These are phyloP conservation scores for Lasioglossum lativentre DNA, from an alignment of 2,888 invertebrate genomes.

Conservation along the genomic window DNA sequence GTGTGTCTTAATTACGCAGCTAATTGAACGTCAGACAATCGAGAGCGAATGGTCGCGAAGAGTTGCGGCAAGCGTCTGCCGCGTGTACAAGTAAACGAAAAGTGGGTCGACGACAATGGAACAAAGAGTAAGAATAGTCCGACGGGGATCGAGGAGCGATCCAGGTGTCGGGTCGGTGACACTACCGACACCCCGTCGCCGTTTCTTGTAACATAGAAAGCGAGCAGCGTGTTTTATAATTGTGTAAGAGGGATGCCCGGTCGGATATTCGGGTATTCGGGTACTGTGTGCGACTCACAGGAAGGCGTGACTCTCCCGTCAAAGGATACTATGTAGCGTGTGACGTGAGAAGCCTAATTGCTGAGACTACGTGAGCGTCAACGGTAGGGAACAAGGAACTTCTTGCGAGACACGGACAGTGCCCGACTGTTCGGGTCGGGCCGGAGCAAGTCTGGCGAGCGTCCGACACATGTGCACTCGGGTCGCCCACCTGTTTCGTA, in stretches of 20 bases:
- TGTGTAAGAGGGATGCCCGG: not conserved
- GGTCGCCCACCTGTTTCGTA: too few relatives aligned
- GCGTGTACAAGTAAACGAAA: not conserved
- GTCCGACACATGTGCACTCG: too few relatives aligned
- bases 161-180: not conserved
- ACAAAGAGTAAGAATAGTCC: not conserved
- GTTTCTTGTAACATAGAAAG: constrained; percentile 21
- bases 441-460: too few relatives aligned
- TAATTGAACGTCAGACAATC: constrained; percentile 76
- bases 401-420: too few relatives aligned
- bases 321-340: too few relatives aligned
- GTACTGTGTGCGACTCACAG: not conserved
- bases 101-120: not conserved
- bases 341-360: too few relatives aligned
- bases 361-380: too few relatives aligned
- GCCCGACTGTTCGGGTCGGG: too few relatives aligned
- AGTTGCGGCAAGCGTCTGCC: not conserved
- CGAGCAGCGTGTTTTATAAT: constrained; percentile 24
- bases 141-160: not conserved
- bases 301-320: not conserved
- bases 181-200: not conserved
- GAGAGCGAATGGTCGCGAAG: constrained; percentile 50
- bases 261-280: too few relatives aligned
- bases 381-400: too few relatives aligned
- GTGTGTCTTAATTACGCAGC: constrained; percentile 53